Conservation (phyloP, 2,888 invertebrate genomes). For the Hypena proboscidalis region DNA sequence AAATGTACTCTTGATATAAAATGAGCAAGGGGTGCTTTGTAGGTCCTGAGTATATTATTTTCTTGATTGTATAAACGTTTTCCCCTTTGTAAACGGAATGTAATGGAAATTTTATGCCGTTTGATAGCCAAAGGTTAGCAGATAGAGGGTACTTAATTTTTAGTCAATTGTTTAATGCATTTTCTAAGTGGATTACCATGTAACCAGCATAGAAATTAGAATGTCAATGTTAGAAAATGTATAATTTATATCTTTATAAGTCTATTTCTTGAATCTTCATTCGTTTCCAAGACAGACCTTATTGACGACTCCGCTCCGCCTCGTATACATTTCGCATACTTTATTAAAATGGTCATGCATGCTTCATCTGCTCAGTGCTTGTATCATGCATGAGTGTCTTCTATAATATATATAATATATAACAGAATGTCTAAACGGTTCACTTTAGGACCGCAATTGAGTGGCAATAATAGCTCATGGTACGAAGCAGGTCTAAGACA, state of each 20-base stretch:
- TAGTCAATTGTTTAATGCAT: not conserved
- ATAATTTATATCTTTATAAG: no score
- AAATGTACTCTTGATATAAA: constrained; percentile 34
- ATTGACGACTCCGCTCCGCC: no score
- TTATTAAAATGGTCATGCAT: constrained; percentile 40
- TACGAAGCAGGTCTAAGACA: constrained; percentile 42
- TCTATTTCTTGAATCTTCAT: no score
- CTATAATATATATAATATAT: no score
- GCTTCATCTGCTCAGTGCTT: constrained; percentile 31
- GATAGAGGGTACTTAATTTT: constrained; percentile 4
- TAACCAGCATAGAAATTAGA: no score
- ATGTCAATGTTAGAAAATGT: no score
- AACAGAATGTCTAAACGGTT: no score
- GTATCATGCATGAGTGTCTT: no score
- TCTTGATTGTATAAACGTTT: constrained; percentile 63
- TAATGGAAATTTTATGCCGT: constrained; percentile 41
- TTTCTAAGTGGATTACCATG: not conserved
- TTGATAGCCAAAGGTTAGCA: constrained; percentile 14
- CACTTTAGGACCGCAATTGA: no score
- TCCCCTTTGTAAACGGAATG: constrained; percentile 43
- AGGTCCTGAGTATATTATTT: constrained; percentile 57
- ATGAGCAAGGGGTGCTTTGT: constrained; percentile 46
- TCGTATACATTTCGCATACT: constrained; percentile 14
- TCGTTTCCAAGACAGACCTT: no score
- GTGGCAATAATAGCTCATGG: no score